These are phyloP conservation scores for Brachyrhaphis roseni DNA, from an alignment of 2,797 vertebrate genomes.

Conservation along the genomic window DNA sequence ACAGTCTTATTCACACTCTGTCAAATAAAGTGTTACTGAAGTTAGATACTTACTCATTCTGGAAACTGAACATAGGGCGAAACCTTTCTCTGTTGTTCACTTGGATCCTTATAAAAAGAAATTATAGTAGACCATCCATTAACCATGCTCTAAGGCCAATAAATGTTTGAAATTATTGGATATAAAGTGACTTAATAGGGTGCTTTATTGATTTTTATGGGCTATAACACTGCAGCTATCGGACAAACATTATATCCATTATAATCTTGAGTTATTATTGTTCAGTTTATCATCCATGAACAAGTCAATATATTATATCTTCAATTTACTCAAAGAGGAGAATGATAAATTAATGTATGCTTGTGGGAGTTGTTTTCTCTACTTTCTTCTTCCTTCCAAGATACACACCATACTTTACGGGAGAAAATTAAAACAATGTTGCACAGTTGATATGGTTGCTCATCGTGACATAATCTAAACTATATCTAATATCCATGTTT, in stretches of 20 bases:
- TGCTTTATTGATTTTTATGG: slow-evolving; percentile 56
- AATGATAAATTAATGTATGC: slow-evolving; percentile 17
- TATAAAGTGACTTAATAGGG: slow-evolving; percentile 48
- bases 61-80: slow-evolving; percentile 1
- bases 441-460: background rate
- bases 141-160: slow-evolving; percentile 38
- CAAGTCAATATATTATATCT: slow-evolving; percentile 49
- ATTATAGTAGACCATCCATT: slow-evolving; percentile 29
- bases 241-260: slow-evolving; percentile 26
- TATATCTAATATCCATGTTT: background rate
- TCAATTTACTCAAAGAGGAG: slow-evolving; percentile 21
- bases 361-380: background rate
- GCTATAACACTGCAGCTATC: slow-evolving; percentile 20
- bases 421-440: background rate
- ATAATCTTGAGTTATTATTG: slow-evolving; percentile 14
- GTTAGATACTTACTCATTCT: background rate
- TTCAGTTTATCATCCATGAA: slow-evolving; percentile 56
- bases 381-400: background rate
- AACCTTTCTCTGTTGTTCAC: background rate
- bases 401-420: background rate
- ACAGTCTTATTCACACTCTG: no score
- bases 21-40: background rate
- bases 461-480: background rate
- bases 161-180: slow-evolving; percentile 42
- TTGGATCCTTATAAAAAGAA: slow-evolving; percentile 25